phyloP scores from a whole-genome alignment of 1,140 invertebrate genomes.

The Charaxes varanes region DNA sequence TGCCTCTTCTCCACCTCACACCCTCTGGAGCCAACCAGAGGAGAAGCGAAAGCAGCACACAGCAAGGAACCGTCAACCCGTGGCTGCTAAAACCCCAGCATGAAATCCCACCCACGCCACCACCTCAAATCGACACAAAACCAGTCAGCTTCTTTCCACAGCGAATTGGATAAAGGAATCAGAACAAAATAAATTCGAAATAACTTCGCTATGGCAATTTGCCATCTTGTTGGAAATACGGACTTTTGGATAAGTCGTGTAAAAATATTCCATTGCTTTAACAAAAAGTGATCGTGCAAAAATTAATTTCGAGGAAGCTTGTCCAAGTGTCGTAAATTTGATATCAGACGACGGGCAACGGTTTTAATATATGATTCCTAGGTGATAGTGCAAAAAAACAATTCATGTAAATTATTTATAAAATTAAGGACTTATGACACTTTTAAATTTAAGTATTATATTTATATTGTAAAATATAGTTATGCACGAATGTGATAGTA shows the following conservation, averaged over 20 bases:
- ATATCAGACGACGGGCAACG: no score
- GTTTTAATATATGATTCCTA: no score
- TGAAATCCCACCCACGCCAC: conserved; percentile 58
- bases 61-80: conserved; percentile 31
- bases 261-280: conserved; percentile 53
- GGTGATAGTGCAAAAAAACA: no score
- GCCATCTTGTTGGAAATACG: conserved; percentile 50
- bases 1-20: conserved; percentile 51
- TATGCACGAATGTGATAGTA: no score
- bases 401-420: no score
- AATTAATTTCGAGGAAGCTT: conserved; percentile 23
- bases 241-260: conserved; percentile 46
- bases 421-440: no score
- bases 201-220: conserved; percentile 51
- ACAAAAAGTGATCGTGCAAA: conserved; percentile 36
- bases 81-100: conserved; percentile 53
- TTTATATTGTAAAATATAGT: no score
- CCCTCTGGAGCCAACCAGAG: conserved; percentile 41
- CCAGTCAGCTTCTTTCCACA: conserved; percentile 49
- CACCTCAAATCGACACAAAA: conserved; percentile 44
- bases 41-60: conserved; percentile 28
- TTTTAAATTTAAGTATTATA: no score
- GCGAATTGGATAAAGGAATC: conserved; percentile 48
- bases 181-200: conserved; percentile 31
- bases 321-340: no score